These are phyloP conservation scores for Rallus limicola DNA, from an alignment of 2,113 vertebrate genomes.

Conservation along the genomic window DNA sequence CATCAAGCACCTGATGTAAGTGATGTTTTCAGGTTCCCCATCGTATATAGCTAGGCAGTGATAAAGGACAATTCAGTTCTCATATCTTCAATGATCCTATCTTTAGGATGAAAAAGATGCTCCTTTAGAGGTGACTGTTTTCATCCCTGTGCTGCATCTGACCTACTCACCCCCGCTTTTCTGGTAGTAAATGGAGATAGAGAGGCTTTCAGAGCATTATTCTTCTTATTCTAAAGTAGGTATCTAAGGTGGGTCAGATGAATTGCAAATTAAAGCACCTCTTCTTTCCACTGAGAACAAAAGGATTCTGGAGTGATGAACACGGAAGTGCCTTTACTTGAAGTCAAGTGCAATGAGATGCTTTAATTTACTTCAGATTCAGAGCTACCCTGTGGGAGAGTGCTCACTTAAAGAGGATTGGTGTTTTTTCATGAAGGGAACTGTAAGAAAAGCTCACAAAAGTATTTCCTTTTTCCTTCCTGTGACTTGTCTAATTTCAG, in stretches of 20 bases:
- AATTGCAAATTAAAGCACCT: conserved; percentile 6
- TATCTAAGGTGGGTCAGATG: background rate
- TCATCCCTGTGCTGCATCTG: background rate
- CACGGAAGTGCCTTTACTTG: background rate
- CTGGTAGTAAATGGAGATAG: background rate
- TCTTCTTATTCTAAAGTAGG: background rate
- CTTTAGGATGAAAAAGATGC: background rate
- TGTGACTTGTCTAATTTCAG: background rate
- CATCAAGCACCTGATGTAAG: background rate
- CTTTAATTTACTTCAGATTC: background rate
- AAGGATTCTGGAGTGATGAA: background rate
- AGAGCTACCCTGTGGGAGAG: background rate
- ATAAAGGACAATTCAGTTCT: background rate
- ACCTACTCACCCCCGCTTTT: background rate
- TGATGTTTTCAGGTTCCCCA: background rate
- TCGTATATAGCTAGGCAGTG: background rate
- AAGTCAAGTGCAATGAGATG: background rate
- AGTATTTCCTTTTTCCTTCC: background rate
- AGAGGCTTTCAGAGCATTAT: conserved; percentile 21
- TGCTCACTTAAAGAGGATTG: background rate
- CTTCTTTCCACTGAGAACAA: conserved; percentile 7
- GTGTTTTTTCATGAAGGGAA: background rate
- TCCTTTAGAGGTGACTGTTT: background rate
- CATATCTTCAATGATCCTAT: background rate
- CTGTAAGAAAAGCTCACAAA: background rate